These are phyloP conservation scores for Climacteris rufus DNA, from an alignment of 2,113 vertebrate genomes.

Conservation along the genomic window DNA sequence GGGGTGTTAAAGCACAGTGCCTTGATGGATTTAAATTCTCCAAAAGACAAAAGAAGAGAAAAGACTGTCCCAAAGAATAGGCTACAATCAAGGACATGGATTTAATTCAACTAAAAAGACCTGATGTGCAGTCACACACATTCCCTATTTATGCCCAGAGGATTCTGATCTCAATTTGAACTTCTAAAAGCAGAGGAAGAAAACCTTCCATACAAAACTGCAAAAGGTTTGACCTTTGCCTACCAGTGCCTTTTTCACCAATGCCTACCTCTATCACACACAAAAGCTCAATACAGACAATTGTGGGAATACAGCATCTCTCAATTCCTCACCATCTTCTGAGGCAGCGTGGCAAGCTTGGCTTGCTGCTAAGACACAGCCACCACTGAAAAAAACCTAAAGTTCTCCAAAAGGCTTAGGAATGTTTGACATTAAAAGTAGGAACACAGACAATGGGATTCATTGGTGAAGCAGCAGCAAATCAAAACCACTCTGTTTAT, in stretches of 20 bases:
- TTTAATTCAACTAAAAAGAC: neutral
- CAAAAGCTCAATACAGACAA: neutral
- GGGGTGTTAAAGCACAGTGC: neutral
- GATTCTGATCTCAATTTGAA: neutral
- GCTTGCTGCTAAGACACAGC: neutral
- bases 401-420: neutral
- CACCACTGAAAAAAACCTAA: neutral
- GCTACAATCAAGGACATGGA: neutral
- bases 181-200: neutral
- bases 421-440: neutral
- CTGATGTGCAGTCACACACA: neutral
- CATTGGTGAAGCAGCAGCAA: neutral
- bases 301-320: neutral
- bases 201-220: neutral
- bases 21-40: neutral
- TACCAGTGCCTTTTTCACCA: neutral
- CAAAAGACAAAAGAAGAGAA: neutral
- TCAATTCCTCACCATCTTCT: neutral
- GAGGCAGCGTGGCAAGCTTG: neutral
- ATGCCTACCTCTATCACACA: neutral
- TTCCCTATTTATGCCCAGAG: neutral
- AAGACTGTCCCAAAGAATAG: neutral
- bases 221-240: neutral
- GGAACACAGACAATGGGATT: neutral
- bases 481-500: neutral